Evolutionary conservation across 1,140 invertebrate species (phyloP), one percentile per base, ranked within the genome.

Genomic region (Venturia canescens): DNA sequence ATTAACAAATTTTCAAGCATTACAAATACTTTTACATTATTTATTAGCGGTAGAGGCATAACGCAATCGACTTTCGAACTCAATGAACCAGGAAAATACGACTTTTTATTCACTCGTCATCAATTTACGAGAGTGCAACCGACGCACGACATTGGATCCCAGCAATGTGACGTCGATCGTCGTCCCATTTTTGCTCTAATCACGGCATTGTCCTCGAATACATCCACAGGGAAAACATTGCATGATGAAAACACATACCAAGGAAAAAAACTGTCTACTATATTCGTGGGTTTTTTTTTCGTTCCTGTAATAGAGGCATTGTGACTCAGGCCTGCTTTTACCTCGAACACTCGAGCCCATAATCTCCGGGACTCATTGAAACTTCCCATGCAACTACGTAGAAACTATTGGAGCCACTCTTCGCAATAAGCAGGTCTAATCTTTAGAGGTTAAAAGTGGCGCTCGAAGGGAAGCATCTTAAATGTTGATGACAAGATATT

Each of bases 281-380:
- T 71, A 23, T 18, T n/a, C n/a, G 21, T 34, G 69, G 48, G 21
- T 26, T 27, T 57, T 44, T 74, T 57, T 44, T 74, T 53, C 0
- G 29, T 48, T 26, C n/a, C 60, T 70, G 70, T 53, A 70, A 79
- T 53, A 34, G 44, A 57, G 78, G 27, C 34, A 48, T 60, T 13
- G 18, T 26, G 23, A 1, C 29, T 78, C 44, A 71, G 50, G 26
- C 57, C 26, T 50, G 31, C 53, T 78, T 69, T 78, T 66, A 26
- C 57, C 50, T 18, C 60, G 27, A 29, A 57, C 63, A 50, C 78
- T 70, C 78, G 57, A 79, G 50, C 71, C 18, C 44, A 79, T 79
- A 79, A 70, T 79, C 78, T 79, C 78, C 38, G 48, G 6, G 78
- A 79, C 78, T 79, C 78, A 79, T 79, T 79, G 78, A 79, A 79